phyloP scores from a whole-genome alignment of 2,113 vertebrate genomes.

The Numida meleagris region DNA sequence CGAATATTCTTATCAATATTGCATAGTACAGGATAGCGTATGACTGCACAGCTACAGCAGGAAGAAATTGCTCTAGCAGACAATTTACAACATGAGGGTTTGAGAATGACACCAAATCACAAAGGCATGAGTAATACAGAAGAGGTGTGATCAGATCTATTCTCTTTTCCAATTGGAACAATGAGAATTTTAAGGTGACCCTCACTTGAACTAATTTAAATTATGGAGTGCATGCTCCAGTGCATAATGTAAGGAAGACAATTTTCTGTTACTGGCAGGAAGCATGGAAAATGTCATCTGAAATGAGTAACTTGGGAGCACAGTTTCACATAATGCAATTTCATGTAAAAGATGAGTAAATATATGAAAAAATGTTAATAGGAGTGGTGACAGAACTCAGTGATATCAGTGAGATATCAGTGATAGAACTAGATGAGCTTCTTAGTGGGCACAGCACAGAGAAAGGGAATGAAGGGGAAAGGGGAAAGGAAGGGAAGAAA shows the following conservation, averaged over 20 bases:
- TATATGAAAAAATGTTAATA: background rate
- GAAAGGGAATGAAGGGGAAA: background rate
- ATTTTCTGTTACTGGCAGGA: conserved; percentile 29
- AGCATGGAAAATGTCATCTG: background rate
- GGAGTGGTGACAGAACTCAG: background rate
- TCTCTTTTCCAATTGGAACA: background rate
- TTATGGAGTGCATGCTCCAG: background rate
- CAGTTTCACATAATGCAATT: conserved; percentile 8
- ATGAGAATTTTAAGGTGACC: conserved; percentile 9
- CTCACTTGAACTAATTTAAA: conserved; percentile 15
- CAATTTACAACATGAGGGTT: background rate
- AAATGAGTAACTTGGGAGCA: conserved; percentile 27
- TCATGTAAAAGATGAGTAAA: conserved; percentile 27
- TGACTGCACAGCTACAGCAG: background rate
- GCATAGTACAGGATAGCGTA: background rate
- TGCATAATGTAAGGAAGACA: background rate
- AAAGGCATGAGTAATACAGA: background rate
- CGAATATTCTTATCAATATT: conserved; percentile 3
- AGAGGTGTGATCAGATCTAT: conserved; percentile 11
- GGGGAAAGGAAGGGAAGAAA: background rate
- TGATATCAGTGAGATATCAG: background rate
- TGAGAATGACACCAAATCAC: conserved; percentile 31
- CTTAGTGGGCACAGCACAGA: background rate
- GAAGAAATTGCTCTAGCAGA: conserved; percentile 9
- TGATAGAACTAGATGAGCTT: background rate